Conservation (phyloP, 2,113 vertebrate genomes). For the Phycodurus eques region DNA sequence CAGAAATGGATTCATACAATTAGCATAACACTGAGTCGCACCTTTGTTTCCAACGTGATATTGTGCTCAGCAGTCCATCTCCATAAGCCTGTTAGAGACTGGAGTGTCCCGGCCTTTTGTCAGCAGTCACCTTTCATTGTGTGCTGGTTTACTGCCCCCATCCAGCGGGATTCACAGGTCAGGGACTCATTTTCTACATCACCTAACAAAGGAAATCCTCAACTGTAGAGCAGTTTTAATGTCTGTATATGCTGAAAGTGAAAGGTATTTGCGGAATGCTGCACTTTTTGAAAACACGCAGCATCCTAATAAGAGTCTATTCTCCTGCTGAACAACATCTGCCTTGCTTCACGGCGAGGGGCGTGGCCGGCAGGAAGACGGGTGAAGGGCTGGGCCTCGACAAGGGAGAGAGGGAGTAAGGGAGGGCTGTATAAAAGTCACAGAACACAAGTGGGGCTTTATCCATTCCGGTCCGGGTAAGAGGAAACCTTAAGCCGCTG, state of each 20-base stretch:
- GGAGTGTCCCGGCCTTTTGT: slow-evolving; percentile 50
- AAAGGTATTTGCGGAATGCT: slow-evolving; percentile 32
- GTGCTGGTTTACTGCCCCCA: slow-evolving; percentile 43
- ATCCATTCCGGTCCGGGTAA: slow-evolving; percentile 61
- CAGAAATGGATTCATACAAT: slow-evolving; percentile 57
- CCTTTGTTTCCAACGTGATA: slow-evolving; percentile 53
- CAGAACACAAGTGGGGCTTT: slow-evolving; percentile 70
- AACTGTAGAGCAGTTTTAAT: not conserved
- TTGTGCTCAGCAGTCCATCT: slow-evolving; percentile 44
- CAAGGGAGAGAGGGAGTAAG: slow-evolving; percentile 16
- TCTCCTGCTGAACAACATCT: slow-evolving; percentile 37
- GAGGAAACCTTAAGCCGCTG: slow-evolving; percentile 62
- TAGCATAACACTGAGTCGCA: slow-evolving; percentile 62
- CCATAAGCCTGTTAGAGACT: slow-evolving; percentile 58
- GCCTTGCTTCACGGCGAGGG: slow-evolving; percentile 23
- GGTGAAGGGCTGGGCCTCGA: slow-evolving; percentile 60
- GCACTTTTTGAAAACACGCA: slow-evolving; percentile 6
- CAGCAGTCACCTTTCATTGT: slow-evolving; percentile 52
- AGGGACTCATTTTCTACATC: slow-evolving; percentile 13
- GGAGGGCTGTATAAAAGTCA: slow-evolving; percentile 65
- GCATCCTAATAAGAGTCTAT: slow-evolving; percentile 28
- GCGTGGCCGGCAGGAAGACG: slow-evolving; percentile 51
- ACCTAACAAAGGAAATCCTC: not conserved
- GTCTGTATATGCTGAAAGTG: not conserved
- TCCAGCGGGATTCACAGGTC: slow-evolving; percentile 39